Conservation (phyloP, 2,113 vertebrate species). For the Nothoprocta perdicaria region DNA sequence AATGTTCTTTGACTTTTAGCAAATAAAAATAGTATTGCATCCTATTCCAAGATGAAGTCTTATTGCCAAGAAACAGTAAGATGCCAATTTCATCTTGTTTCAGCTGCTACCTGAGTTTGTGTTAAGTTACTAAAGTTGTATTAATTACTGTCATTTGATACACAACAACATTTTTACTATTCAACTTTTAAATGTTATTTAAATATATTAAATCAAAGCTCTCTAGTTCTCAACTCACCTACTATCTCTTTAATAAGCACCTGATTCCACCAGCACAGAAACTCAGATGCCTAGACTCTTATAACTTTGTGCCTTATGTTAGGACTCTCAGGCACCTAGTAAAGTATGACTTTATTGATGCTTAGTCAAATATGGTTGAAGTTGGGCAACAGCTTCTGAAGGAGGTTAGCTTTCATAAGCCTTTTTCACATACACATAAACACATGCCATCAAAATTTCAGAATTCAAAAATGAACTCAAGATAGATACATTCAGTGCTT, state of each 20-base stretch:
- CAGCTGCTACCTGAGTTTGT: neutral
- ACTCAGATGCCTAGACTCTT: neutral
- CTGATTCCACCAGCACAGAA: neutral
- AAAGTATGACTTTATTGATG: neutral
- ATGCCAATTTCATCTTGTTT: neutral
- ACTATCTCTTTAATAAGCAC: neutral
- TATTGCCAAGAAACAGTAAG: neutral
- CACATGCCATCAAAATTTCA: neutral
- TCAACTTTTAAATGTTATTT: neutral
- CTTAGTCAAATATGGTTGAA: neutral
- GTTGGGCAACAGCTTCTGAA: neutral
- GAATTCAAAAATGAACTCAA: slow-evolving; percentile 2
- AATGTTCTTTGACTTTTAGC: neutral
- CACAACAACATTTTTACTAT: neutral
- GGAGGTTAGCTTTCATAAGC: neutral
- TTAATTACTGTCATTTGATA: neutral
- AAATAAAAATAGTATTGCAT: neutral
- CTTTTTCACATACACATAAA: neutral
- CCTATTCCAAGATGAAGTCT: neutral
- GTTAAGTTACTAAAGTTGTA: neutral
- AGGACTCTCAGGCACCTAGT: neutral
- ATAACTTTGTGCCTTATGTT: neutral
- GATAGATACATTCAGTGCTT: neutral
- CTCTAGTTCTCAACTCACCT: neutral
- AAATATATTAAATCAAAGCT: neutral